Evolutionary conservation across 2,888 invertebrate genomes (phyloP).

Genomic region (Agrotis segetum): DNA sequence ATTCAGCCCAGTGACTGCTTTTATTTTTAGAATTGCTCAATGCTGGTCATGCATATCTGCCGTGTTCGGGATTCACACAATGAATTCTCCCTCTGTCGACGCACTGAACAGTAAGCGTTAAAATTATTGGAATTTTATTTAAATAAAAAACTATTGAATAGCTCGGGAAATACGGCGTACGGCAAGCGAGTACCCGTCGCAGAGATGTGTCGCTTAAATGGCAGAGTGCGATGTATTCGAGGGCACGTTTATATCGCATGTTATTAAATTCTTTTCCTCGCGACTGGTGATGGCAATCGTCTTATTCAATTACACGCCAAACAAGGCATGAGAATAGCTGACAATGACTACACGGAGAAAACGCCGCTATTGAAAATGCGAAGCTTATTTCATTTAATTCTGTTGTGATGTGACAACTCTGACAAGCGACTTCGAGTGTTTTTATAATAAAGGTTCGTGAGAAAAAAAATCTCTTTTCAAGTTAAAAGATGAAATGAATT

Average conservation of each 20-base stretch:
- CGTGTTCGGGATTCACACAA: constrained; percentile 65
- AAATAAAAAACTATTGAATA: constrained; percentile 80
- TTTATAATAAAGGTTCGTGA: constrained; percentile 63
- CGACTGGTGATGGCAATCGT: constrained; percentile 86
- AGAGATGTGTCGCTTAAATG: constrained; percentile 69
- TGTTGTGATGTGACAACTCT: constrained; percentile 70
- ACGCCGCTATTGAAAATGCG: constrained; percentile 82
- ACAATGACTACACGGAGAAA: constrained; percentile 83
- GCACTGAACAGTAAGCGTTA: constrained; percentile 74
- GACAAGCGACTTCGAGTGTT: constrained; percentile 68
- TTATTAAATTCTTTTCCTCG: constrained; percentile 89
- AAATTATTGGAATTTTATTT: constrained; percentile 84
- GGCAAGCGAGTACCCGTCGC: constrained; percentile 50
- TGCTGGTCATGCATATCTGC: constrained; percentile 53
- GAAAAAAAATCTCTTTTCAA: constrained; percentile 36
- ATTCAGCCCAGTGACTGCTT: constrained; percentile 48
- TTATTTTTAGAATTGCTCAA: constrained; percentile 65
- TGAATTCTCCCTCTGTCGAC: constrained; percentile 75
- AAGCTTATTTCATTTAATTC: constrained; percentile 83
- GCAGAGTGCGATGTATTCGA: constrained; percentile 72
- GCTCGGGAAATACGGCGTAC: constrained; percentile 56
- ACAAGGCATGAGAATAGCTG: constrained; percentile 85
- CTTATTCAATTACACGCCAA: constrained; percentile 88
- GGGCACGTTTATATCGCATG: constrained; percentile 78
- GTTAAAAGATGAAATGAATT: constrained; percentile 40